These are phyloP conservation scores for Macquaria ambigua DNA, from an alignment of 2,113 vertebrate genomes.

Conservation along the genomic window DNA sequence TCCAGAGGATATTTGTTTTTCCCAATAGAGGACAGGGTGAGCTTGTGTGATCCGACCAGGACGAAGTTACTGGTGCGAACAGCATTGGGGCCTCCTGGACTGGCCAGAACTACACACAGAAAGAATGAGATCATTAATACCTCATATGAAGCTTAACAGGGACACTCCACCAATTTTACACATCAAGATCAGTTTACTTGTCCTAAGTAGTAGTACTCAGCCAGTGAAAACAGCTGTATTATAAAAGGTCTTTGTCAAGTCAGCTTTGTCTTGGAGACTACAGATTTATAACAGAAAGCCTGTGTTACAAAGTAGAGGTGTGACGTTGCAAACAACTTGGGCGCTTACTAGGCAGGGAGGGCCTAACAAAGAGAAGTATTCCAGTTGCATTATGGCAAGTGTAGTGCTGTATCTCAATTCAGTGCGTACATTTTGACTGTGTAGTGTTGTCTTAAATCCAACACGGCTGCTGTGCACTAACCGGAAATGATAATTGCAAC, in stretches of 20 bases:
- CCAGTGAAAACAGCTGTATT: not conserved
- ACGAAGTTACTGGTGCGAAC: conserved; percentile 92
- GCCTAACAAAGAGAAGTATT: not conserved
- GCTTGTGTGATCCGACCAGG: conserved; percentile 91
- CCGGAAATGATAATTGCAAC: too few species aligned
- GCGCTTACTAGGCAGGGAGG: not conserved
- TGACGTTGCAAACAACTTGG: too few species aligned
- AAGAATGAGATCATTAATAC: not conserved
- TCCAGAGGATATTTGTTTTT: conserved; percentile 90
- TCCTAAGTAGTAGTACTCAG: too few species aligned
- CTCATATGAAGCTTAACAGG: not conserved
- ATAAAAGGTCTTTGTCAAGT: too few species aligned
- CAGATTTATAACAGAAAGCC: not conserved
- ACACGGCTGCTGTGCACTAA: too few species aligned
- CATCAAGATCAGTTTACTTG: not conserved
- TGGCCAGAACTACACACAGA: conserved; percentile 87
- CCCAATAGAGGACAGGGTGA: conserved; percentile 90
- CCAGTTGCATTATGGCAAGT: not conserved
- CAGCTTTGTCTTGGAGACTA: not conserved
- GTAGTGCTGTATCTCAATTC: not conserved
- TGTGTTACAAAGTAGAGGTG: not conserved
- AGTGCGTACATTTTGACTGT: too few species aligned
- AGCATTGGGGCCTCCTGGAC: conserved; percentile 91
- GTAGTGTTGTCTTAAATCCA: too few species aligned
- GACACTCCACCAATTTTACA: not conserved